A percentile compares a stretch with the other conserved stretches of the same genome.
These are phyloP conservation scores for Gobius niger DNA, from an alignment of 2,113 vertebrate genomes.

Conservation along the genomic window DNA sequence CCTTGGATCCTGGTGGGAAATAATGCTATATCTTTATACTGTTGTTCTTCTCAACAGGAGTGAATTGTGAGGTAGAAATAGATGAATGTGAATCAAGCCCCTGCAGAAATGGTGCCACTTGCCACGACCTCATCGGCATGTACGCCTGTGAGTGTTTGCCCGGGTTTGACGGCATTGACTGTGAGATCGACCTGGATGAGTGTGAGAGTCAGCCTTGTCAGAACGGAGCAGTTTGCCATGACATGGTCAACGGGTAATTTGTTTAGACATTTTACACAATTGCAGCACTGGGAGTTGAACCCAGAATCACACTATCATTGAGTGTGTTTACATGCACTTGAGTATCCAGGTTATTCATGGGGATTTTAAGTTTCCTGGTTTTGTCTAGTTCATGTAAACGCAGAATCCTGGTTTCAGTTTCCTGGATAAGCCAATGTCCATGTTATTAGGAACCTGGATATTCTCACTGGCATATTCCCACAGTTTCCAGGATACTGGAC, in stretches of 20 bases:
- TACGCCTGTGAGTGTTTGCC: slow-evolving; percentile 83
- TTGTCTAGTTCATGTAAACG: too few species aligned
- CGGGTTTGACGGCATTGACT: slow-evolving; percentile 80
- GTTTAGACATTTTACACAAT: too few species aligned
- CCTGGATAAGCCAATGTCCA: too few species aligned
- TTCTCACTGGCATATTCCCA: too few species aligned
- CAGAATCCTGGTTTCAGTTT: too few species aligned
- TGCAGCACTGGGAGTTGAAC: too few species aligned
- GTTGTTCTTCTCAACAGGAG: slow-evolving; percentile 68
- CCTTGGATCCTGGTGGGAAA: background rate
- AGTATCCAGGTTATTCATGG: too few species aligned
- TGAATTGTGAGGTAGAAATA: slow-evolving; percentile 87
- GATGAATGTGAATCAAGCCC: slow-evolving; percentile 86
- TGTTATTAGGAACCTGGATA: too few species aligned
- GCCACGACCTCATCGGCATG: slow-evolving; percentile 81
- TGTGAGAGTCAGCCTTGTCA: slow-evolving; percentile 85
- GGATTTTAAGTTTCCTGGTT: too few species aligned
- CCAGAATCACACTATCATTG: too few species aligned
- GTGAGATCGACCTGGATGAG: slow-evolving; percentile 85
- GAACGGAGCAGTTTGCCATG: slow-evolving; percentile 78
- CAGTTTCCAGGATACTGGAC: too few species aligned
- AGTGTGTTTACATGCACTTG: too few species aligned
- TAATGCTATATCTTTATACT: background rate
- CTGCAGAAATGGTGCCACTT: slow-evolving; percentile 83
- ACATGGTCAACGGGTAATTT: slow-evolving; percentile 82